phyloP scores from a whole-genome alignment of 2,113 vertebrate genomes.

The Channa argus region DNA sequence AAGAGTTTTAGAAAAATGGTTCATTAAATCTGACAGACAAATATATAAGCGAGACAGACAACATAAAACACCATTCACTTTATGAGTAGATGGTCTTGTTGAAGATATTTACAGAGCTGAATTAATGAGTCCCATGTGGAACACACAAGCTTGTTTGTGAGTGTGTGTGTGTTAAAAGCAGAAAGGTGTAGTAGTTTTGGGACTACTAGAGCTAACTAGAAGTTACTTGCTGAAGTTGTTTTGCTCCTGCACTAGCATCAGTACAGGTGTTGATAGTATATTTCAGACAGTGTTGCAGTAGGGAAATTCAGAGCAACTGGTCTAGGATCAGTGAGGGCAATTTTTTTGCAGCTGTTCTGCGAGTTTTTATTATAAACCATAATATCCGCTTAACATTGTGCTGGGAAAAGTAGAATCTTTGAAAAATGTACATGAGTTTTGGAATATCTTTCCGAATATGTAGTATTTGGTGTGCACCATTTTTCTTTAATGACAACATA shows the following conservation, averaged over 20 bases:
- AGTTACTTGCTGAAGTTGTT: slow-evolving; percentile 1
- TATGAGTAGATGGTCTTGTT: neutral
- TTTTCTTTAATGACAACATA: too few relatives aligned
- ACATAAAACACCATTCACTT: neutral
- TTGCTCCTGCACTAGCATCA: neutral
- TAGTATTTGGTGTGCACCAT: too few relatives aligned
- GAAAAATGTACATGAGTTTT: too few relatives aligned
- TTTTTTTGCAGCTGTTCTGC: too few relatives aligned
- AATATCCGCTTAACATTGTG: too few relatives aligned
- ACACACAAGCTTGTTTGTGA: neutral
- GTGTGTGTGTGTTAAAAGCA: neutral
- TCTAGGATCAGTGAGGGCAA: too few relatives aligned
- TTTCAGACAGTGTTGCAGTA: neutral
- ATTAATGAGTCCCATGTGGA: slow-evolving; percentile 60
- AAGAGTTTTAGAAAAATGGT: slow-evolving; percentile 25
- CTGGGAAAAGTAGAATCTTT: too few relatives aligned
- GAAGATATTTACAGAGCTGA: neutral
- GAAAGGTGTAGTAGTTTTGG: slow-evolving; percentile 25
- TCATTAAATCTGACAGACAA: slow-evolving; percentile 39
- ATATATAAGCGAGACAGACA: slow-evolving; percentile 8
- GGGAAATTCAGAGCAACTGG: too few relatives aligned
- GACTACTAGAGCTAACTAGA: neutral
- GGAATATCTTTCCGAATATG: too few relatives aligned
- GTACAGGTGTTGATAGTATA: too few relatives aligned
- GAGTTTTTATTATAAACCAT: too few relatives aligned